Evolutionary conservation across 2,113 vertebrate species (phyloP).

Genomic region (Blennius ocellaris): DNA sequence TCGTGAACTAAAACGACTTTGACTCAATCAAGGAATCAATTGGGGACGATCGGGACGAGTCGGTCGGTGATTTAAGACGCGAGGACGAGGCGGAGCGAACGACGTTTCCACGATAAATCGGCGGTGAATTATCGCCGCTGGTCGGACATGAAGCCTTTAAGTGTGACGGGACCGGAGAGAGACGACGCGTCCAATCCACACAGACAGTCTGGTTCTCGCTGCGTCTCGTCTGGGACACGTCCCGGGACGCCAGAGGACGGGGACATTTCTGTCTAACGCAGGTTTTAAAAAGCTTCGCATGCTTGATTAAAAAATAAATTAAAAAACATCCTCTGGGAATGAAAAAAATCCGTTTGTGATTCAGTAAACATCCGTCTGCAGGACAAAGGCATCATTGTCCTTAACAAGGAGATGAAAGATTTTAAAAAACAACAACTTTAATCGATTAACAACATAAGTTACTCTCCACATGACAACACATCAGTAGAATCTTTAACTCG

Average conservation of each 20-base stretch:
- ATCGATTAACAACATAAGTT: background rate
- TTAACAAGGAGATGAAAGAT: background rate
- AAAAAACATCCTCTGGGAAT: too few relatives aligned
- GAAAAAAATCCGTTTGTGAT: background rate
- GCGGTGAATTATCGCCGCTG: too few relatives aligned
- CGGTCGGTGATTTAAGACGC: background rate
- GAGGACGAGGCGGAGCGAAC: background rate
- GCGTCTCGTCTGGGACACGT: background rate
- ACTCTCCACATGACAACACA: background rate
- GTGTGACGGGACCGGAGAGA: too few relatives aligned
- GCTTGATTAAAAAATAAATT: too few relatives aligned
- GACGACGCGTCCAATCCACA: background rate
- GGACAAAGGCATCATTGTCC: slow-evolving; percentile 51
- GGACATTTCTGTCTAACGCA: too few relatives aligned
- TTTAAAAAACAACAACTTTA: background rate
- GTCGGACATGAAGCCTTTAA: too few relatives aligned
- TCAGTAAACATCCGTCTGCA: slow-evolving; percentile 29
- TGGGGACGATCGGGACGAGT: slow-evolving; percentile 10
- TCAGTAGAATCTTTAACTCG: too few relatives aligned
- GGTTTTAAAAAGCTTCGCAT: too few relatives aligned
- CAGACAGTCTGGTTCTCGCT: background rate
- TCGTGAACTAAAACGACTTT: too few relatives aligned
- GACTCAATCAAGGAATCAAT: background rate
- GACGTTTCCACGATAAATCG: too few relatives aligned
- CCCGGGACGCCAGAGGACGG: too few relatives aligned